These are phyloP conservation scores for Torymus aiolomorphi DNA, from an alignment of 2,888 invertebrate genomes.

Conservation along the genomic window DNA sequence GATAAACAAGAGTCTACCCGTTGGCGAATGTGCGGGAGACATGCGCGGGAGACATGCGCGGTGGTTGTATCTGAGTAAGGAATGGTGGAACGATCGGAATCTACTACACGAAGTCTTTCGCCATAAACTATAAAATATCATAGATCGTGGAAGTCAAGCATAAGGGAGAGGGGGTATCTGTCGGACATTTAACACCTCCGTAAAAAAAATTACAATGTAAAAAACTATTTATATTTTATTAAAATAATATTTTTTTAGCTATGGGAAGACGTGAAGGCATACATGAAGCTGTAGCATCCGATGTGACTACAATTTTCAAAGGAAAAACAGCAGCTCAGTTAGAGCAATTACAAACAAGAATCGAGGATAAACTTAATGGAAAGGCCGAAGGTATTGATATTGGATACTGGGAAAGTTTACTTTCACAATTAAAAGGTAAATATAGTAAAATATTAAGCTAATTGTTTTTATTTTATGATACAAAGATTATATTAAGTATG, in stretches of 20 bases:
- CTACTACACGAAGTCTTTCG: no score
- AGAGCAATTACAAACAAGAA: constrained; percentile 87
- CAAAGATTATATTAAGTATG: constrained; percentile 33
- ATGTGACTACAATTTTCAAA: constrained; percentile 93
- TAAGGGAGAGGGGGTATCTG: no score
- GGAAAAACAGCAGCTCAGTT: constrained; percentile 94
- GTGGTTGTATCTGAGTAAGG: no score
- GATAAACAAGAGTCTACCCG: no score
- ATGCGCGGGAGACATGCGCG: no score
- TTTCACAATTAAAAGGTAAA: constrained; percentile 88
- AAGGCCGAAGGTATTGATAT: constrained; percentile 94
- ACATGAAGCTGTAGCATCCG: constrained; percentile 92
- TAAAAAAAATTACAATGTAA: no score
- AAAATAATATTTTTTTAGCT: constrained; percentile 65
- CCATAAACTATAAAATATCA: no score
- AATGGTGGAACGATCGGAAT: no score
- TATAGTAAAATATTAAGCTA: not conserved
- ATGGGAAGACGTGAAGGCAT: constrained; percentile 86
- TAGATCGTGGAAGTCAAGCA: no score
- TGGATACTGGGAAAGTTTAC: constrained; percentile 97
- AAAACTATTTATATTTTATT: no score
- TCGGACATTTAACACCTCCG: no score
- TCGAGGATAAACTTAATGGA: constrained; percentile 90
- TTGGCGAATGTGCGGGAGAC: no score
- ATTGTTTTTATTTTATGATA: not conserved